Percentiles rank a stretch among this genome's conserved stretches.
Conservation (phyloP, 2,113 vertebrate genomes). For the Porphyrio hochstetteri region DNA sequence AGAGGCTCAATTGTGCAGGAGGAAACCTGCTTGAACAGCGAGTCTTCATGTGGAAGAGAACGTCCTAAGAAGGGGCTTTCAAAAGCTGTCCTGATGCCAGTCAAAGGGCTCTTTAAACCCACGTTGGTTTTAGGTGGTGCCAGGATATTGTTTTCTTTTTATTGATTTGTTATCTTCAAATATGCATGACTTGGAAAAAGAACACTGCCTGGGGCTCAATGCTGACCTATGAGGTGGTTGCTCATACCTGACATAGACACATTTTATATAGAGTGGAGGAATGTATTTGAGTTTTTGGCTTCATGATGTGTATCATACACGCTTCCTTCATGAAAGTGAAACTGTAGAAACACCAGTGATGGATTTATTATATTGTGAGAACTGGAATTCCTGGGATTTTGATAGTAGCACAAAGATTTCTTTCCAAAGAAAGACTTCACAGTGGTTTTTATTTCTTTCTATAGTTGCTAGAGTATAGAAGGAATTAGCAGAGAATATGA, state of each 20-base stretch:
- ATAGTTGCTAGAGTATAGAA: background rate
- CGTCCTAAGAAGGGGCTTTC: background rate
- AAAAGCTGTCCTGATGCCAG: background rate
- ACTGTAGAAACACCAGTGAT: background rate
- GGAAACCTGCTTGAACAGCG: background rate
- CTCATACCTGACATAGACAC: background rate
- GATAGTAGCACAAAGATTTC: background rate
- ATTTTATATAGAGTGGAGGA: background rate
- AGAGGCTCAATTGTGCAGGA: background rate
- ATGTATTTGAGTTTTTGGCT: background rate
- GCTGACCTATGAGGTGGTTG: background rate
- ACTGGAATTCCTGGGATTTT: background rate
- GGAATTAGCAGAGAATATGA: background rate
- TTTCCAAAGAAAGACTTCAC: background rate
- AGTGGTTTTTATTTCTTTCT: background rate
- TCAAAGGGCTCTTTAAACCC: background rate
- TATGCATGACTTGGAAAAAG: background rate
- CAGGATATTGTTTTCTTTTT: background rate
- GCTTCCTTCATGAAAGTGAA: background rate
- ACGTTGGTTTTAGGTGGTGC: accelerated
- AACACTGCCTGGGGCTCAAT: background rate
- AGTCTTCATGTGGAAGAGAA: background rate
- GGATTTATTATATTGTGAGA: background rate
- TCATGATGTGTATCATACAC: background rate
- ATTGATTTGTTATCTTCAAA: background rate